Conservation (phyloP, 1,140 invertebrate species). For the Phocides pigmalion region DNA sequence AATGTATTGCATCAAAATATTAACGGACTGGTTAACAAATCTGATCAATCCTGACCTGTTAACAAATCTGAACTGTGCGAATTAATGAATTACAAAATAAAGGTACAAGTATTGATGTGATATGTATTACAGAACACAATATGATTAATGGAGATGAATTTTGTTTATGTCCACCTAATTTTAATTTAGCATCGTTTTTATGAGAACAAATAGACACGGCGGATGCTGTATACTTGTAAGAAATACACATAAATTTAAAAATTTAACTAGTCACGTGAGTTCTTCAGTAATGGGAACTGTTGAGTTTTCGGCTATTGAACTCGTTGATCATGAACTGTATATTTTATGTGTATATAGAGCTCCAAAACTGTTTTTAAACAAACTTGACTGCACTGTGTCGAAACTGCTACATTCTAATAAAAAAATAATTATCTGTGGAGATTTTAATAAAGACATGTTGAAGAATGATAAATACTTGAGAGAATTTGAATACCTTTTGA, state of each 20-base stretch:
- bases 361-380: neutral
- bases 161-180: constrained; percentile 24
- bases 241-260: constrained; percentile 19
- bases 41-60: constrained; percentile 28
- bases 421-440: neutral
- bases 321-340: constrained; percentile 26
- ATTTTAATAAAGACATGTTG: neutral
- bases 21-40: constrained; percentile 35
- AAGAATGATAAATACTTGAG: neutral
- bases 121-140: constrained; percentile 39
- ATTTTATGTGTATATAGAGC: constrained; percentile 39
- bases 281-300: neutral
- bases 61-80: constrained; percentile 31
- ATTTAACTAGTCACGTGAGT: neutral
- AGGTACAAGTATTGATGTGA: constrained; percentile 7
- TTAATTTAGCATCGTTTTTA: constrained; percentile 27
- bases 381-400: neutral
- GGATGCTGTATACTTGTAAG: constrained; percentile 33
- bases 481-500: neutral
- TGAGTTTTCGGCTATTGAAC: constrained; percentile 12
- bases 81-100: constrained; percentile 28
- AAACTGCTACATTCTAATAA: neutral
- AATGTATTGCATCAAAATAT: constrained; percentile 37
- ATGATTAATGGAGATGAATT: constrained; percentile 3
- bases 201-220: constrained; percentile 28